These are phyloP conservation scores for Seira sanloemensis DNA, from an alignment of 2,888 invertebrate genomes.

Conservation along the genomic window DNA sequence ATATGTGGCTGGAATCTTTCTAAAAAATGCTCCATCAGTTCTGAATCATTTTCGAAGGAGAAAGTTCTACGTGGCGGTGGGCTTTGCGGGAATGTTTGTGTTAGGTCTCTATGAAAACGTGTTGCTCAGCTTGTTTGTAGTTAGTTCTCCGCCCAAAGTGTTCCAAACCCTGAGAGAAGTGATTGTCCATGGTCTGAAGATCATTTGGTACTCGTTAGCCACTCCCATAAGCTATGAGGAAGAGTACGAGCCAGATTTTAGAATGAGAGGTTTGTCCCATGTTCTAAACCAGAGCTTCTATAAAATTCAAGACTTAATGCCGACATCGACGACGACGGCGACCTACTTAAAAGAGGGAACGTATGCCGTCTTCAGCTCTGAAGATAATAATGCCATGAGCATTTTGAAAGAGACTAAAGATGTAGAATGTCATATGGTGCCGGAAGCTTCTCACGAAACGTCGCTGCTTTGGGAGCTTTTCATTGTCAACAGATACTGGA, in stretches of 20 bases:
- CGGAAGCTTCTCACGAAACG: not conserved
- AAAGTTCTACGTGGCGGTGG: too few relatives aligned
- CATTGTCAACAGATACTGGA: not conserved
- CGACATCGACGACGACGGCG: not conserved
- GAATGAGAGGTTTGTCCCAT: not conserved
- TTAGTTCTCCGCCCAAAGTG: not conserved
- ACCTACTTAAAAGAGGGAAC: not conserved
- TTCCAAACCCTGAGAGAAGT: not conserved
- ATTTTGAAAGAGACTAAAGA: not conserved
- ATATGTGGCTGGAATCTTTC: too few relatives aligned
- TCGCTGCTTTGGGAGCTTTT: slow-evolving; percentile 2
- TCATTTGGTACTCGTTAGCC: not conserved
- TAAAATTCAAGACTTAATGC: not conserved
- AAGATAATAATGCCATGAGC: not conserved
- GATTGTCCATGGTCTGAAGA: not conserved
- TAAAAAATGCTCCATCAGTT: too few relatives aligned
- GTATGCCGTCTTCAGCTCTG: not conserved
- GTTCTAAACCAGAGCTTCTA: not conserved
- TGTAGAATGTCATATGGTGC: not conserved
- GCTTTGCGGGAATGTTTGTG: too few relatives aligned
- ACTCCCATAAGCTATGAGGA: not conserved
- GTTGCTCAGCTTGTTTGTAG: not conserved
- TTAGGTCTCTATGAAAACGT: not conserved
- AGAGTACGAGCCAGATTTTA: not conserved
- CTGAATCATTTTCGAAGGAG: too few relatives aligned